Evolutionary conservation across 2,113 vertebrate genomes (phyloP).

Genomic region (Pseudopodoces humilis): DNA sequence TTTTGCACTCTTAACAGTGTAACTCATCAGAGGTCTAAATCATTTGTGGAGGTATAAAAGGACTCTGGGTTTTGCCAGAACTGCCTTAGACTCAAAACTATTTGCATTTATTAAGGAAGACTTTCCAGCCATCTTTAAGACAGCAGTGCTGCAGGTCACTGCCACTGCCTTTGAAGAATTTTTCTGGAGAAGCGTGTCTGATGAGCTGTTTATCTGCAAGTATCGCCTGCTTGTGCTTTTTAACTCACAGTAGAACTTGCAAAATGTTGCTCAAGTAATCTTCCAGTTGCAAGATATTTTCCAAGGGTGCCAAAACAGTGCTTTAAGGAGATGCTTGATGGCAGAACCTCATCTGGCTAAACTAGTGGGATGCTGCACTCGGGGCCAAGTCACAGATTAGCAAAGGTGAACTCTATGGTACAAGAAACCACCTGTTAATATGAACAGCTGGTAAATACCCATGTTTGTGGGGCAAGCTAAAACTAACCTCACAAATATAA

Average conservation of each 20-base stretch:
- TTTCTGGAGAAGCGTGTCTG: background rate
- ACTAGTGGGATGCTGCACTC: background rate
- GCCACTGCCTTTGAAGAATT: background rate
- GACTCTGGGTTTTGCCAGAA: background rate
- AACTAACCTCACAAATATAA: background rate
- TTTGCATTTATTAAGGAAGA: background rate
- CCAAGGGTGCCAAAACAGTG: background rate
- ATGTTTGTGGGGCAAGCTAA: background rate
- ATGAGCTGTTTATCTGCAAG: background rate
- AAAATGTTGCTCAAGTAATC: background rate
- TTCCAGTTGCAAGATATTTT: background rate
- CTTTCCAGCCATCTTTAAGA: background rate
- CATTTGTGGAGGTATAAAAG: slow-evolving; percentile 1
- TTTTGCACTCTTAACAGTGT: background rate
- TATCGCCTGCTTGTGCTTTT: fast-evolving
- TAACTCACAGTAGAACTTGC: background rate
- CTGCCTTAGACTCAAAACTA: background rate
- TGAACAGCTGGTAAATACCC: background rate
- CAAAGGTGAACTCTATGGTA: background rate
- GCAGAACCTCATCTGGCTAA: background rate
- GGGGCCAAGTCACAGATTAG: background rate
- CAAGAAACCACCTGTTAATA: background rate
- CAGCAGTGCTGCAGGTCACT: background rate
- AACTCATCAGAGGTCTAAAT: background rate
- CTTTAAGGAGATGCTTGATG: background rate